A percentile compares a stretch with the other conserved stretches of the same genome.
phyloP scores from a whole-genome alignment of 64 coral and sea anemone genomes.

The Acropora tenuis region DNA sequence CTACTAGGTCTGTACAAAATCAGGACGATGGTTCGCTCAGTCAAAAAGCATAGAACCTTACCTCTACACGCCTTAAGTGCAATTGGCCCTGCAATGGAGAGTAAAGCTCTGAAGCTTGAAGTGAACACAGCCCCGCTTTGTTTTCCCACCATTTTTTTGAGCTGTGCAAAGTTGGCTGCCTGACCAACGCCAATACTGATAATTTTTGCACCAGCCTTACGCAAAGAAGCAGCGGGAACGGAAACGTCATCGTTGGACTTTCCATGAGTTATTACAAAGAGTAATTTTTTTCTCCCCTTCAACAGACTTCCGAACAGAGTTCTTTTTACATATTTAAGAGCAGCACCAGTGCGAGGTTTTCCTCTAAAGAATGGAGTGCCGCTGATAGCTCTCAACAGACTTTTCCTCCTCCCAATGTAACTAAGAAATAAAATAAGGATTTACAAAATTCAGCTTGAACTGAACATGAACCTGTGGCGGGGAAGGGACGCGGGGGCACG shows the following conservation, averaged over 20 bases:
- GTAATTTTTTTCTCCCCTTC: constrained; percentile 11
- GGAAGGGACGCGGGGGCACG: too few relatives aligned
- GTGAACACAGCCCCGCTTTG: constrained; percentile 30
- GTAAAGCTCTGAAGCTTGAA: constrained; percentile 31
- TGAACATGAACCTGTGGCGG: too few relatives aligned
- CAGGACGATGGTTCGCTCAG: background rate
- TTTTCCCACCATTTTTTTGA: constrained; percentile 51
- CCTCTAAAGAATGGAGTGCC: constrained; percentile 41
- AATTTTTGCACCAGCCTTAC: constrained; percentile 15
- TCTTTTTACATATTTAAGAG: constrained; percentile 17
- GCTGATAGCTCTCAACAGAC: constrained; percentile 46
- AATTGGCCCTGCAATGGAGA: constrained; percentile 20
- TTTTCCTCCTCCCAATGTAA: constrained; percentile 21
- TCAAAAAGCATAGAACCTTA: background rate
- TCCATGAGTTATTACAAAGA: constrained; percentile 61
- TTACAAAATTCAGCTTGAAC: background rate
- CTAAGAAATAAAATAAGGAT: background rate
- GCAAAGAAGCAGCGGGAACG: constrained; percentile 15
- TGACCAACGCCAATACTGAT: constrained; percentile 45
- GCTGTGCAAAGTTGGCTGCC: background rate
- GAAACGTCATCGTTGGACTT: constrained; percentile 40
- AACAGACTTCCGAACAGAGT: constrained; percentile 1
- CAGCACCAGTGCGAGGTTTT: constrained; percentile 39
- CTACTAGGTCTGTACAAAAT: too few relatives aligned
- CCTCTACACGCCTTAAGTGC: constrained; percentile 18